Conservation (phyloP, 2,113 vertebrate genomes). For the Diadophis punctatus region DNA sequence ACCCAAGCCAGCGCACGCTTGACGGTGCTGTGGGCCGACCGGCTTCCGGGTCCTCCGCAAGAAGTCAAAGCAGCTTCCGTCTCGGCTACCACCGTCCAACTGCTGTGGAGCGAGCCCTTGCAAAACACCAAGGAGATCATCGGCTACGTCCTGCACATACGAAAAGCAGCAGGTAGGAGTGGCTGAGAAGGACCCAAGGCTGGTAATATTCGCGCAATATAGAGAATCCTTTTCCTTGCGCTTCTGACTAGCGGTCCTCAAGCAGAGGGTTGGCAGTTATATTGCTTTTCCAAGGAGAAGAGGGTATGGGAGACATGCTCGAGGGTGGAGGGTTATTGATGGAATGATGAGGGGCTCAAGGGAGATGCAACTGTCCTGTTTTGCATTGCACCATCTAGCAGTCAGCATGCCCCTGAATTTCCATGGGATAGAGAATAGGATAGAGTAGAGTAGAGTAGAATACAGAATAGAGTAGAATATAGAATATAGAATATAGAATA, state of each 20-base stretch:
- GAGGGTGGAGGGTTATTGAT: background rate
- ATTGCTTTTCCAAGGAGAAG: background rate
- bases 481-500: too few species aligned
- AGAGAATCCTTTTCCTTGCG: background rate
- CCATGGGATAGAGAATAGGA: too few species aligned
- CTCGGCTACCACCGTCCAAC: conserved; percentile 86
- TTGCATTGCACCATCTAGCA: background rate
- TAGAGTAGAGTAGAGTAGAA: too few species aligned
- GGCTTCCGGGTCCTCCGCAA: conserved; percentile 84
- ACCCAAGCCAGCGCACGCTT: conserved; percentile 93
- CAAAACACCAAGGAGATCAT: conserved; percentile 95
- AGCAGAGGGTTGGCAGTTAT: background rate
- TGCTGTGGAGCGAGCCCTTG: conserved; percentile 89
- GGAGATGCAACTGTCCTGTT: background rate
- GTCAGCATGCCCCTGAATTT: background rate
- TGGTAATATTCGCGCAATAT: too few species aligned
- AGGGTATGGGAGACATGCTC: background rate
- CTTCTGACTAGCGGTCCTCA: background rate
- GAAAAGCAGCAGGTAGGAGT: conserved; percentile 79
- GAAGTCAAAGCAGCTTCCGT: conserved; percentile 78
- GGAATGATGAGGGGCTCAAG: background rate
- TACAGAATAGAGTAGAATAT: too few species aligned
- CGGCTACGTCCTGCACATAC: conserved; percentile 93
- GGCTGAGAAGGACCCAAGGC: too few species aligned
- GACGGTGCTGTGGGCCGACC: conserved; percentile 91